phyloP scores from a whole-genome alignment of 2,888 invertebrate species.

The Ophion ellenae region DNA sequence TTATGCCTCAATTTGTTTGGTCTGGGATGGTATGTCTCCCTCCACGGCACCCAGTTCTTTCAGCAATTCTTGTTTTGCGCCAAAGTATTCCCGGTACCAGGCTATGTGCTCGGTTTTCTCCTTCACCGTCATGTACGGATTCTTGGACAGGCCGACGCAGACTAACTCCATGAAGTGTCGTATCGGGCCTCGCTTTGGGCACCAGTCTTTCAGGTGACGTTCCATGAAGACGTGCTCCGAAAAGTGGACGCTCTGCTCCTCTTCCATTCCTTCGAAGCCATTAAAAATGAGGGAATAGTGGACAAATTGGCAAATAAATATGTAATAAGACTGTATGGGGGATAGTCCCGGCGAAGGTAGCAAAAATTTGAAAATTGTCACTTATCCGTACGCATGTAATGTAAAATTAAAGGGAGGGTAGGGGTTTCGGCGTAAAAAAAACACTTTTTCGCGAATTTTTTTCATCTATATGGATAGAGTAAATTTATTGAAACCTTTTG shows the following conservation, averaged over 20 bases:
- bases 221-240: constrained; percentile 98
- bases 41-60: constrained; percentile 87
- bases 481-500: too few relatives aligned
- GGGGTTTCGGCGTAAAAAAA: too few relatives aligned
- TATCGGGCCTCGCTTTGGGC: constrained; percentile 95
- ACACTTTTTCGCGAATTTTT: too few relatives aligned
- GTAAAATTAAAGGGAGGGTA: too few relatives aligned
- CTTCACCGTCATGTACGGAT: constrained; percentile 93
- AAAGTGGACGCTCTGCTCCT: constrained; percentile 90
- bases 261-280: constrained; percentile 86
- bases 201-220: constrained; percentile 93
- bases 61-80: constrained; percentile 90
- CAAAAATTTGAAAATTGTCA: too few relatives aligned
- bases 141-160: constrained; percentile 96
- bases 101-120: constrained; percentile 95
- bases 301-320: neutral
- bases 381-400: too few relatives aligned
- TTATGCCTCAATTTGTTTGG: constrained; percentile 60
- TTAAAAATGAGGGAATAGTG: neutral
- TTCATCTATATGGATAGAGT: too few relatives aligned
- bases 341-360: too few relatives aligned
- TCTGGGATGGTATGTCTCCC: constrained; percentile 27
- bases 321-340: too few relatives aligned
- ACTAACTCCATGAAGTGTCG: constrained; percentile 99
- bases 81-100: constrained; percentile 97